A percentile compares a stretch with the other conserved stretches of the same genome.
Evolutionary conservation across 1,140 invertebrate genomes (phyloP).

Genomic region (Triops cancriformis): DNA sequence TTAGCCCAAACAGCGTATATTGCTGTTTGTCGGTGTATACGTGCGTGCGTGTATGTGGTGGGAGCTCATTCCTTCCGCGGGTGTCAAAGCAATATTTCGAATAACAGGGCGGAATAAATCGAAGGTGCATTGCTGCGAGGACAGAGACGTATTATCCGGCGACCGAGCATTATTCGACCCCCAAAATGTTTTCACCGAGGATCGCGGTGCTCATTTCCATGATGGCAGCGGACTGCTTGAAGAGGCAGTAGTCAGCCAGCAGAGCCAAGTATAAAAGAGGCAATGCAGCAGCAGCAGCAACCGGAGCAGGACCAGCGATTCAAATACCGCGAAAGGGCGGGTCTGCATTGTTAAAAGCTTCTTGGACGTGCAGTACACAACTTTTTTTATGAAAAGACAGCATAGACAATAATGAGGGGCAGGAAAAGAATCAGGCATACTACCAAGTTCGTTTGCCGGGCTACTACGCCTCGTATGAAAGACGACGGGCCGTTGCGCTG

Average conservation of each 20-base stretch:
- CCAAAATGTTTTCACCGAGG: neutral
- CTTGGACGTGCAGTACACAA: neutral
- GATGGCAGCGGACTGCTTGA: neutral
- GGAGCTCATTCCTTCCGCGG: too few relatives aligned
- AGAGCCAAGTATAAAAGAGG: neutral
- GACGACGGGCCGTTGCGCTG: neutral
- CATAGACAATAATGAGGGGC: conserved; percentile 1
- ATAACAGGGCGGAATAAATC: too few relatives aligned
- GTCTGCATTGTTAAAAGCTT: conserved; percentile 4
- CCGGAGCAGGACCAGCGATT: neutral
- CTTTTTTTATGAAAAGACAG: neutral
- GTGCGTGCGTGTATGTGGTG: too few relatives aligned
- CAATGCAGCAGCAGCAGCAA: neutral
- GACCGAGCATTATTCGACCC: neutral
- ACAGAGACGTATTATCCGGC: neutral
- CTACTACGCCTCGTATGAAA: neutral
- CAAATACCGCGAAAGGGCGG: neutral
- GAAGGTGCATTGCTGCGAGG: neutral
- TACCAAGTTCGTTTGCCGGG: neutral
- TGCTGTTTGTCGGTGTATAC: too few relatives aligned
- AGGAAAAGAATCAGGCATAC: neutral
- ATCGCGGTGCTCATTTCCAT: neutral
- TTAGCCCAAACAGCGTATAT: too few relatives aligned
- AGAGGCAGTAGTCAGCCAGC: neutral
- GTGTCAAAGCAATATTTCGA: too few relatives aligned